A percentile compares a stretch with the other conserved stretches of the same genome.
Conservation (phyloP, 2,113 vertebrate genomes). For the Pelecanus crispus region DNA sequence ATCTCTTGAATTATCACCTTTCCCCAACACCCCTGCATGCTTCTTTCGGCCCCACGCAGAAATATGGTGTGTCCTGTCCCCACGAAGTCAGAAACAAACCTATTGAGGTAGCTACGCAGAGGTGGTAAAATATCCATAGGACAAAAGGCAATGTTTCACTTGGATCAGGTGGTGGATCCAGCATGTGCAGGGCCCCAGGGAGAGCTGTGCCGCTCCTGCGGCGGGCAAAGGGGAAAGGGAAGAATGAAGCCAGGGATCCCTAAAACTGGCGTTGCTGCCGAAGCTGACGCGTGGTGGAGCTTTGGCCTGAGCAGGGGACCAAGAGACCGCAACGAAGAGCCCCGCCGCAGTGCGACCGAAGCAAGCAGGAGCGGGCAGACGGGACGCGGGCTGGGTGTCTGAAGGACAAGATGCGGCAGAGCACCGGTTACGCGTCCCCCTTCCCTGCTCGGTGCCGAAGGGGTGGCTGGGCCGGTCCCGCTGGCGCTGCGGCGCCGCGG, state of each 20-base stretch:
- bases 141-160: not conserved
- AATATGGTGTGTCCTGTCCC: not conserved
- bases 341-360: not conserved
- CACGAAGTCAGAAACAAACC: not conserved
- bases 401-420: too few relatives aligned
- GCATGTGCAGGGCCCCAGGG: rapidly evolving
- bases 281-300: not conserved
- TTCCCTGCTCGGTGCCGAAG: not conserved
- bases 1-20: not conserved
- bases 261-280: rapidly evolving
- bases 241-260: too few relatives aligned
- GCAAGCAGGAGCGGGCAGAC: not conserved
- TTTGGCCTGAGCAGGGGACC: not conserved
- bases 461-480: not conserved
- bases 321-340: rapidly evolving
- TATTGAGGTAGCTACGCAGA: not conserved
- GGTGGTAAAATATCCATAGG: rapidly evolving
- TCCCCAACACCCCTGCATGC: too few relatives aligned
- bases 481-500: not conserved
- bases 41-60: not conserved
- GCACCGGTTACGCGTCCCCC: not conserved
- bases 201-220: not conserved
- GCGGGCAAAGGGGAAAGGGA: not conserved
- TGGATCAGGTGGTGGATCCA: not conserved
- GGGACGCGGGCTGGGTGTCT: rapidly evolving